Conservation (phyloP, 1,140 invertebrate species). For the Drosophila subpulchrella region DNA sequence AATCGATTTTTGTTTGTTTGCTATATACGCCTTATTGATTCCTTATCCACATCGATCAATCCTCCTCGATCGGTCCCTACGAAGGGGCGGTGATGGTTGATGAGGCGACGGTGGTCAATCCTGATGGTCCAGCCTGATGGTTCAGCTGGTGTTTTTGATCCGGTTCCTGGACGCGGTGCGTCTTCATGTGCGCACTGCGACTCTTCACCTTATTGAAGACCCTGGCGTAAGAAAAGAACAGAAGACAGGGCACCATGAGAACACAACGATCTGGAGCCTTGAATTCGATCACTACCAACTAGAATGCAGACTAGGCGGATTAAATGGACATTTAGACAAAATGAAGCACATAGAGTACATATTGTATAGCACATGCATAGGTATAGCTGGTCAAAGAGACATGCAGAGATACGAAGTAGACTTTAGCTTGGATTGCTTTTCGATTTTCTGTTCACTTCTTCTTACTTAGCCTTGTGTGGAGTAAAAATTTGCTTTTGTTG, state of each 20-base stretch:
- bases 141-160: slow-evolving; percentile 82
- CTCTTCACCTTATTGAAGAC: slow-evolving; percentile 99
- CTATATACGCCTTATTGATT: slow-evolving; percentile 18
- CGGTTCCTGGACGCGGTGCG: slow-evolving; percentile 92
- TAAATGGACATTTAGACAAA: slow-evolving; percentile 56
- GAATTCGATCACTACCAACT: not conserved
- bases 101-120: slow-evolving; percentile 21
- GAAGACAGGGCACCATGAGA: slow-evolving; percentile 39
- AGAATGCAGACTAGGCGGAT: slow-evolving; percentile 27
- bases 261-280: slow-evolving; percentile 12
- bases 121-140: slow-evolving; percentile 18
- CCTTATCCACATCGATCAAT: not conserved
- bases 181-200: slow-evolving; percentile 99
- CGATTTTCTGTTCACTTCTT: slow-evolving; percentile 25
- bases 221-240: slow-evolving; percentile 86
- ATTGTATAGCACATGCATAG: slow-evolving; percentile 34
- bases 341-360: slow-evolving; percentile 47
- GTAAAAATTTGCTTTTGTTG: slow-evolving; percentile 70
- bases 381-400: slow-evolving; percentile 22
- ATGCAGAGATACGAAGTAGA: slow-evolving; percentile 61
- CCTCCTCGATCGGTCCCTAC: slow-evolving; percentile 9
- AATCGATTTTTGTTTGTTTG: slow-evolving; percentile 57
- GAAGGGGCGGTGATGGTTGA: slow-evolving; percentile 42
- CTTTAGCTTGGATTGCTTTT: slow-evolving; percentile 12
- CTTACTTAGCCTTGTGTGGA: slow-evolving; percentile 80